Conservation (phyloP, 2,113 vertebrate genomes). For the Hyperopisus bebe region DNA sequence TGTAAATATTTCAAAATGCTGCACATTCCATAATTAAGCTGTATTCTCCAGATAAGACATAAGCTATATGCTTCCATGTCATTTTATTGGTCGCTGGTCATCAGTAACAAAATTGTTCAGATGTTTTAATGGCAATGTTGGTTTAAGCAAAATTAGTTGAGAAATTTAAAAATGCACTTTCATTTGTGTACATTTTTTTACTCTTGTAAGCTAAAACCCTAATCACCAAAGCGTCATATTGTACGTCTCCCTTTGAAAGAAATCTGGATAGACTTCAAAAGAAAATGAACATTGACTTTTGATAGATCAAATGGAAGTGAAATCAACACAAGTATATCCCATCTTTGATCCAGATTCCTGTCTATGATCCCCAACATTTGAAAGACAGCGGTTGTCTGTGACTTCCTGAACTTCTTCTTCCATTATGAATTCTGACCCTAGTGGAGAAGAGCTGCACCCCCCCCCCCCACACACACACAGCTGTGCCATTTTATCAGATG, state of each 20-base stretch:
- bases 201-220: background rate
- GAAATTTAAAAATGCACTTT: constrained; percentile 6
- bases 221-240: background rate
- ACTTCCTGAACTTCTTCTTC: background rate
- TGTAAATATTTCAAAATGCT: background rate
- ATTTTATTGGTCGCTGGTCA: background rate
- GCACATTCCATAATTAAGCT: background rate
- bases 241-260: constrained; percentile 2
- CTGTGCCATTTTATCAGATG: background rate
- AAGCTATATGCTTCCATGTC: background rate
- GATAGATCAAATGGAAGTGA: constrained; percentile 8
- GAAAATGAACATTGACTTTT: constrained; percentile 9
- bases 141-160: background rate
- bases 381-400: background rate
- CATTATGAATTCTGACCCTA: background rate
- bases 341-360: background rate
- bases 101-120: background rate
- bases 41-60: background rate
- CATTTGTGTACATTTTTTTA: background rate
- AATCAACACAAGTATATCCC: background rate
- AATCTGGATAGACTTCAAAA: constrained; percentile 3
- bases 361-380: background rate
- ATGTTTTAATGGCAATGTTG: background rate
- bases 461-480: too few relatives aligned
- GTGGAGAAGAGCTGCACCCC: background rate